phyloP scores from a whole-genome alignment of 2,888 invertebrate species.

The Tortricodes alternella region DNA sequence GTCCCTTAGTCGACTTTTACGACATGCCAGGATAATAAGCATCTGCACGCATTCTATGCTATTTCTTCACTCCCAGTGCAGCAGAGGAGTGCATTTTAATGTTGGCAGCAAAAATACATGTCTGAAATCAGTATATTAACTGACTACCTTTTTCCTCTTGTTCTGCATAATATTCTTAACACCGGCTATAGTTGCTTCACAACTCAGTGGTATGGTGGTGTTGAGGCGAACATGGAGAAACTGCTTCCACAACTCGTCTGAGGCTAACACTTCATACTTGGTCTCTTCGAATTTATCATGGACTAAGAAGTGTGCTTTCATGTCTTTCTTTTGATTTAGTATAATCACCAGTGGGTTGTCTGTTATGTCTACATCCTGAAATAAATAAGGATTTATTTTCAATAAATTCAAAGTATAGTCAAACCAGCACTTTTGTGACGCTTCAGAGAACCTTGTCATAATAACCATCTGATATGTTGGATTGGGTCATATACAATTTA shows the following conservation, averaged over 20 bases:
- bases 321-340: slow-evolving; percentile 75
- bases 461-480: no score
- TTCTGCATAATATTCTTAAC: slow-evolving; percentile 85
- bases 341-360: slow-evolving; percentile 89
- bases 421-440: no score
- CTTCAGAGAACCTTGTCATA: no score
- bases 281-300: slow-evolving; percentile 88
- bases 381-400: no score
- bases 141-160: slow-evolving; percentile 83
- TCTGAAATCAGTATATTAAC: not conserved
- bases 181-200: slow-evolving; percentile 81
- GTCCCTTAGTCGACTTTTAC: no score
- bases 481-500: no score
- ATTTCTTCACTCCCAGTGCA: no score
- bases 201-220: slow-evolving; percentile 85
- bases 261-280: slow-evolving; percentile 84
- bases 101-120: no score
- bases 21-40: no score
- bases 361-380: slow-evolving; percentile 88
- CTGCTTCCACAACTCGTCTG: slow-evolving; percentile 85
- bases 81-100: no score
- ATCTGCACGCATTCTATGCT: no score
- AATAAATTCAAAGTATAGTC: no score
- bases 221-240: slow-evolving; percentile 87
- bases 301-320: slow-evolving; percentile 86